Percentiles rank a stretch among this genome's conserved stretches.
These are phyloP conservation scores for Noturus placidus DNA, from an alignment of 2,113 vertebrate species.

Conservation along the genomic window DNA sequence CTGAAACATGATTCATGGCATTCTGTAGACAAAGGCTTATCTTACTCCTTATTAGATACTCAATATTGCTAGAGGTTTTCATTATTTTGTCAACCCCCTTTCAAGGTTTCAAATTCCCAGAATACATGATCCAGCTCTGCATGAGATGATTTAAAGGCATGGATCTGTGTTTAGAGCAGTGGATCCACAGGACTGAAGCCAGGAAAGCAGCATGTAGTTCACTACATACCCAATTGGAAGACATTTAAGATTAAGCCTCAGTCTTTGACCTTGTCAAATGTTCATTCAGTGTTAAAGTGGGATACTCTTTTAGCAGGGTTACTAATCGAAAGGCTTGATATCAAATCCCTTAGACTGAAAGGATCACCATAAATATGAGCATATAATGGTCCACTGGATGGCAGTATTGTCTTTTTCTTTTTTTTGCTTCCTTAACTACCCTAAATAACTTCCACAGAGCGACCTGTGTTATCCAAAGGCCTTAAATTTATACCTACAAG, in stretches of 20 bases:
- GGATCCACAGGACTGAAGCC: not conserved
- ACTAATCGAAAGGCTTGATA: not conserved
- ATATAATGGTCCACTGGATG: slow-evolving; percentile 8
- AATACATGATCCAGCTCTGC: not conserved
- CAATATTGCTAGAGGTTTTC: not conserved
- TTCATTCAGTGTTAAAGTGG: not conserved
- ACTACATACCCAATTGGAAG: not conserved
- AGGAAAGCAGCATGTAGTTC: not conserved
- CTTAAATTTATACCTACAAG: not conserved
- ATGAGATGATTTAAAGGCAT: not conserved
- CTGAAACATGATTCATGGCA: not conserved
- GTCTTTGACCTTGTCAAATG: not conserved
- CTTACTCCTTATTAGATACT: not conserved
- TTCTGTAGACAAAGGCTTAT: not conserved
- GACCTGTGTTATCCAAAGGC: not conserved
- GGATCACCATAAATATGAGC: not conserved
- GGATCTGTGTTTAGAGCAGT: not conserved
- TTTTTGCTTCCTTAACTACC: not conserved
- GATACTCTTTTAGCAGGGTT: not conserved
- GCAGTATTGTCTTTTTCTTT: slow-evolving; percentile 25
- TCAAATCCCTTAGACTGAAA: not conserved
- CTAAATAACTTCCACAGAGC: not conserved
- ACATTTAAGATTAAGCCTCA: not conserved
- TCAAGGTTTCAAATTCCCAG: not conserved
- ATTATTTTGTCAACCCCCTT: no score